Base-by-base conservation (phyloP, 2,888 invertebrate species). In the Muscina levida region DNA sequence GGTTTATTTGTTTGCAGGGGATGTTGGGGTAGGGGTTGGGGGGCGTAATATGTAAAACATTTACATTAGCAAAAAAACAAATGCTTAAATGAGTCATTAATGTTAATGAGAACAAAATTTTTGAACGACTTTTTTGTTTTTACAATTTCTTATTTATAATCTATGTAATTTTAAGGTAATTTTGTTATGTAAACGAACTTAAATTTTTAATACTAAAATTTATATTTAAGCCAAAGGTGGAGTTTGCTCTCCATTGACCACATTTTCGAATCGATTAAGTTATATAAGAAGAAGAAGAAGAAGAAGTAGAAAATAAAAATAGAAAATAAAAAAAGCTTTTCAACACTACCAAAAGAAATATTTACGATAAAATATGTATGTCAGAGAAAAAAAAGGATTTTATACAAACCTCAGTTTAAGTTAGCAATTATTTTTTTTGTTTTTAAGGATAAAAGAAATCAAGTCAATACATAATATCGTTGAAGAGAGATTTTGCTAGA, bases 171-270 rank as follows among this genome's bases (percentile, higher is more conserved):
- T 51, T 39, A 13, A n/a, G n/a, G n/a, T 59, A 48, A 53, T 76
- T 48, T 78, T 44, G 17, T 24, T 83, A 83, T 82, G 13, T 79
- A 76, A 31, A 53, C 57, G 57, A 24, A 46, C 71, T 72, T 67
- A 31, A 15, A 48, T n/a, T 26, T 67, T 77, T 51, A 17, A 42
- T 39, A 51, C 62, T 26, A 26, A 71, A 24, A 72, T 71, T 72
- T 73, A 78, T 73, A 78, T 73, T 15, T 62, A 83, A 85, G 84
- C 84, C 85, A 87, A 90, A 91, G 91, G 91, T 89, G 90, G 90
- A 91, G 90, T 90, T 90, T 88, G 84, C 91, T 90, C 90, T 90
- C 90, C 90, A 88, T 85, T 83, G 84, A 83, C 83, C 83, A 80
- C n/a, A 31, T 56, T n/a, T 77, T 72, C 57, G 73, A 81, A 76